Conservation (phyloP, 2,888 invertebrate species). For the Adelognathus sp. region DNA sequence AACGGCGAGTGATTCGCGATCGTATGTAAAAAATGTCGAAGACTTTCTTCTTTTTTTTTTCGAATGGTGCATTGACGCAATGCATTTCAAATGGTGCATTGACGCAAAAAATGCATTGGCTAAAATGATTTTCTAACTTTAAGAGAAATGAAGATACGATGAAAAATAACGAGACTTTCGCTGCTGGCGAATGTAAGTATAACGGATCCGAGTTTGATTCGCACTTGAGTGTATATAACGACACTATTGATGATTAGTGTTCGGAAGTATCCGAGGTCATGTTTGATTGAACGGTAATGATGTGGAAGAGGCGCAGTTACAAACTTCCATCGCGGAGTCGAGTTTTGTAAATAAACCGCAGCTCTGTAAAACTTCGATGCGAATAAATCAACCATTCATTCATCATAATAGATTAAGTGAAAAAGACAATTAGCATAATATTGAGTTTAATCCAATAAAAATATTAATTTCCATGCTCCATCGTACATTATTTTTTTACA, state of each 20-base stretch:
- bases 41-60: neutral
- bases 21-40: neutral
- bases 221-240: conserved; percentile 43
- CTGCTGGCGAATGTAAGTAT: conserved; percentile 29
- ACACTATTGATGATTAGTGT: conserved; percentile 27
- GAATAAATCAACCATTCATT: conserved; percentile 16
- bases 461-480: conserved; percentile 43
- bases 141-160: neutral
- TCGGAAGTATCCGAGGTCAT: conserved; percentile 5
- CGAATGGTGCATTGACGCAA: too few species aligned
- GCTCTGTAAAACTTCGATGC: conserved; percentile 35
- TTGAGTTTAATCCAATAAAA: conserved; percentile 53
- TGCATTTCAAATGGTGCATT: neutral
- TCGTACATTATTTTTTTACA: conserved; percentile 61
- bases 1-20: too few species aligned
- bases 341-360: conserved; percentile 49
- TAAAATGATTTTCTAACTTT: neutral
- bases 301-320: neutral
- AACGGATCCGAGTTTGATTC: conserved; percentile 34
- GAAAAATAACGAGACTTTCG: conserved; percentile 13
- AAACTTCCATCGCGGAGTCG: conserved; percentile 27
- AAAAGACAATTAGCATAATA: conserved; percentile 43
- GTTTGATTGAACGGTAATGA: neutral
- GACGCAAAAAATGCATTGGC: neutral
- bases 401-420: conserved; percentile 16